Evolutionary conservation across 2,113 vertebrate genomes (phyloP).

Genomic region (Paralichthys olivaceus): DNA sequence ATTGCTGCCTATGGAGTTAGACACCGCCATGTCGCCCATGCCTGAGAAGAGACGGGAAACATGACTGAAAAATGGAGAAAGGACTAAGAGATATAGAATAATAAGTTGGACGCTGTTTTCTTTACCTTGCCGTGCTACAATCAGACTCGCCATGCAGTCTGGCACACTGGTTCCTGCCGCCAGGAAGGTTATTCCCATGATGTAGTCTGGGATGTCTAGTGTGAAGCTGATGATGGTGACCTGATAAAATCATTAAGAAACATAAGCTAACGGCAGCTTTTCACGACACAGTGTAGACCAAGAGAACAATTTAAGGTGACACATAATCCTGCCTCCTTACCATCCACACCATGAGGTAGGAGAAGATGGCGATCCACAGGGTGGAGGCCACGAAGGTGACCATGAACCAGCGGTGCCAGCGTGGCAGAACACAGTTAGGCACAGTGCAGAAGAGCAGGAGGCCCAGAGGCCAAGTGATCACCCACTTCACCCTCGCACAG

Average conservation of each 20-base stretch:
- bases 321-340: slow-evolving; percentile 67
- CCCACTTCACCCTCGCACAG: slow-evolving; percentile 79
- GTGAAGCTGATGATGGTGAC: slow-evolving; percentile 86
- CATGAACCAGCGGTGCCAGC: slow-evolving; percentile 88
- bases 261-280: no score
- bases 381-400: slow-evolving; percentile 84
- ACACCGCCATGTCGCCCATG: slow-evolving; percentile 87
- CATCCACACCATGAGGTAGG: slow-evolving; percentile 90
- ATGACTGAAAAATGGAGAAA: slow-evolving; percentile 17
- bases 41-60: slow-evolving; percentile 64
- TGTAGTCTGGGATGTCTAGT: slow-evolving; percentile 85
- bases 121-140: slow-evolving; percentile 85
- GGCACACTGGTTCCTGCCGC: slow-evolving; percentile 86
- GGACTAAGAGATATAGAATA: background rate
- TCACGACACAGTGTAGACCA: no score
- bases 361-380: slow-evolving; percentile 86
- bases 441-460: slow-evolving; percentile 85
- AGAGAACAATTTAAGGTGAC: background rate
- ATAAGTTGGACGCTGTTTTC: background rate
- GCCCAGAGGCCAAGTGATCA: slow-evolving; percentile 84
- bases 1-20: slow-evolving; percentile 87
- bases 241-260: slow-evolving; percentile 49
- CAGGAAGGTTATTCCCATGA: slow-evolving; percentile 87
- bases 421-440: slow-evolving; percentile 82
- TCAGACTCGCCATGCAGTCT: slow-evolving; percentile 87